Evolutionary conservation across 1,140 invertebrate genomes (phyloP).

Genomic region (Drosophila micromelanica): DNA sequence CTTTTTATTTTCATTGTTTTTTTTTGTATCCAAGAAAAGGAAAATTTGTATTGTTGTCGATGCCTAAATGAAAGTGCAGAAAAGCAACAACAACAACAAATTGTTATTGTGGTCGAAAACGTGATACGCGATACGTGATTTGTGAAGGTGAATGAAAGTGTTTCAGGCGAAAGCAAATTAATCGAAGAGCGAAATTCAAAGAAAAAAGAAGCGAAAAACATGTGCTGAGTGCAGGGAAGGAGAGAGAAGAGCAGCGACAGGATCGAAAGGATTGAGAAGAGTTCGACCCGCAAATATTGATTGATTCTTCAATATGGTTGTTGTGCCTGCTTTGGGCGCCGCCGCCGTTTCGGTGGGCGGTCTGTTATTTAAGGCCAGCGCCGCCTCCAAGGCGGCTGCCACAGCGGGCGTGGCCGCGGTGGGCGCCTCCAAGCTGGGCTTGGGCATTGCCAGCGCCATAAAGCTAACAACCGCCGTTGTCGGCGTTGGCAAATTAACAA

Average conservation of each 20-base stretch:
- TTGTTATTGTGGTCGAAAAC: constrained; percentile 25
- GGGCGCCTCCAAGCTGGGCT: constrained; percentile 78
- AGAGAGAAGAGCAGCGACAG: neutral
- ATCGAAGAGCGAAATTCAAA: neutral
- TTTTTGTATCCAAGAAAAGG: neutral
- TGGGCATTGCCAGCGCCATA: constrained; percentile 86
- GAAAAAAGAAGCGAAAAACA: constrained; percentile 12
- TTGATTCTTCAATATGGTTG: constrained; percentile 61
- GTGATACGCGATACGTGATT: neutral
- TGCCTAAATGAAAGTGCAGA: constrained; percentile 70
- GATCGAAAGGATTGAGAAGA: neutral
- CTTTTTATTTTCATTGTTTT: constrained; percentile 19
- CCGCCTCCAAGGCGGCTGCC: constrained; percentile 74
- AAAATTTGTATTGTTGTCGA: constrained; percentile 16
- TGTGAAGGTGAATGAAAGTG: constrained; percentile 41
- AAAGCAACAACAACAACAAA: constrained; percentile 21
- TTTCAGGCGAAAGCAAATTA: neutral
- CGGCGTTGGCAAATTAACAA: constrained; percentile 89
- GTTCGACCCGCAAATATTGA: neutral
- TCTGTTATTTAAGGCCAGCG: constrained; percentile 75
- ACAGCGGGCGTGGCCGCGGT: constrained; percentile 71
- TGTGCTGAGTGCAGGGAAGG: constrained; percentile 28
- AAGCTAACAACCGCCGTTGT: constrained; percentile 89
- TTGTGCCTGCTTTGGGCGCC: constrained; percentile 71
- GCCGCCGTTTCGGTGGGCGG: constrained; percentile 78